phyloP scores from a whole-genome alignment of 2,888 invertebrate genomes.

The Leucoptera coffeella region DNA sequence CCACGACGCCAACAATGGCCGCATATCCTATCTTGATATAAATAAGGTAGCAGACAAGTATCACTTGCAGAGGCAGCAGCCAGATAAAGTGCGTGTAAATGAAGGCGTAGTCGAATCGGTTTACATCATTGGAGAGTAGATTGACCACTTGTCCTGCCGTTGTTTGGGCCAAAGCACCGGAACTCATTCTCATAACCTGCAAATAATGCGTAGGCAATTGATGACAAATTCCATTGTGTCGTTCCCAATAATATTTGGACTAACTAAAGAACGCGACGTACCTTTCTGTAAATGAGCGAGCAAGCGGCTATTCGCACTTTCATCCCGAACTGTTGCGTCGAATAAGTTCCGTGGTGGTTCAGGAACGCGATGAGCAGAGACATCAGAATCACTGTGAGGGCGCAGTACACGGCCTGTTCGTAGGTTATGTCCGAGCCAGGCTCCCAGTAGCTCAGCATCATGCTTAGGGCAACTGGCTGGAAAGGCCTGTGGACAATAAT shows the following conservation, averaged over 20 bases:
- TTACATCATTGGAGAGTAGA: constrained; percentile 89
- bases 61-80: constrained; percentile 71
- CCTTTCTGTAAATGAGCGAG: constrained; percentile 82
- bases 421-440: constrained; percentile 38
- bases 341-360: constrained; percentile 61
- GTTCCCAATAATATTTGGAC: no score
- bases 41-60: constrained; percentile 67
- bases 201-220: constrained; percentile 1
- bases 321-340: constrained; percentile 73
- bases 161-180: constrained; percentile 79
- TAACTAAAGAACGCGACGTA: no score
- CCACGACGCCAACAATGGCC: constrained; percentile 70
- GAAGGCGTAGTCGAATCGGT: constrained; percentile 81
- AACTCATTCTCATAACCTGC: constrained; percentile 62
- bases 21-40: constrained; percentile 69
- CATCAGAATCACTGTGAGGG: constrained; percentile 49
- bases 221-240: neutral
- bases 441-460: constrained; percentile 61
- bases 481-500: constrained; percentile 49
- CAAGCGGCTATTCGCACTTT: constrained; percentile 75
- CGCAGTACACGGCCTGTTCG: constrained; percentile 58
- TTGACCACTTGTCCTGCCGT: constrained; percentile 89
- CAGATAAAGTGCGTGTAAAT: constrained; percentile 82
- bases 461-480: constrained; percentile 61
- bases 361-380: constrained; percentile 52